A percentile compares a stretch with the other conserved stretches of the same genome.
phyloP scores from a whole-genome alignment of 2,888 invertebrate species.

The Notodonta ziczac region DNA sequence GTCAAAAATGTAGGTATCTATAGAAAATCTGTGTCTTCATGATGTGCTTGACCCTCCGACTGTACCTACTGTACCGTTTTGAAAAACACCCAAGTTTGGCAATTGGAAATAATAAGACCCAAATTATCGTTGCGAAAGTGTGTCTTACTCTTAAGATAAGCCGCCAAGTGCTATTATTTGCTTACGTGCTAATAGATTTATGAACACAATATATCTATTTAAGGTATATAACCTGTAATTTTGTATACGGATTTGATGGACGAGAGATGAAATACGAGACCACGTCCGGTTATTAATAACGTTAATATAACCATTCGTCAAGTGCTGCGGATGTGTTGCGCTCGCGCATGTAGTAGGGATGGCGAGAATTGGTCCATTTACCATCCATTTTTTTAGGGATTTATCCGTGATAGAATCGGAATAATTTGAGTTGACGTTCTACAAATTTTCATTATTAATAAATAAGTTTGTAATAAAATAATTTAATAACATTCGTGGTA shows the following conservation, averaged over 20 bases:
- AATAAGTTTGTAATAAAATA: too few species aligned
- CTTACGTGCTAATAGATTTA: not conserved
- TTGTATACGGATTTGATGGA: conserved; percentile 8
- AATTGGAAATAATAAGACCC: not conserved
- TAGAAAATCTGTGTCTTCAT: too few species aligned
- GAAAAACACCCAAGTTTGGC: not conserved
- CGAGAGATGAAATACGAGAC: conserved; percentile 10
- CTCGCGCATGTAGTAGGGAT: conserved; percentile 7
- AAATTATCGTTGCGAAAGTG: conserved; percentile 1
- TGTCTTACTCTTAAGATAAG: not conserved
- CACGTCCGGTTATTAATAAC: conserved; percentile 30
- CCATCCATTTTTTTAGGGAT: too few species aligned
- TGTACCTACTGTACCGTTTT: too few species aligned
- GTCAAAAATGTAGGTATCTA: too few species aligned
- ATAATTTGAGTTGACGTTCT: too few species aligned
- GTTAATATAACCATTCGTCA: conserved; percentile 35
- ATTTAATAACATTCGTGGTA: too few species aligned
- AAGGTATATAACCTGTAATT: conserved; percentile 5
- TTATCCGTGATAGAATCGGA: too few species aligned
- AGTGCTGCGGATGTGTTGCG: conserved; percentile 12
- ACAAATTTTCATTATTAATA: too few species aligned
- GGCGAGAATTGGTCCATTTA: conserved; percentile 2
- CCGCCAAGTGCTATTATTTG: not conserved
- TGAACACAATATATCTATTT: not conserved
- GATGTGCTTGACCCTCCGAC: too few species aligned